Evolutionary conservation across 2,888 invertebrate genomes (phyloP).

Genomic region (Coelogynopora nodosa): DNA sequence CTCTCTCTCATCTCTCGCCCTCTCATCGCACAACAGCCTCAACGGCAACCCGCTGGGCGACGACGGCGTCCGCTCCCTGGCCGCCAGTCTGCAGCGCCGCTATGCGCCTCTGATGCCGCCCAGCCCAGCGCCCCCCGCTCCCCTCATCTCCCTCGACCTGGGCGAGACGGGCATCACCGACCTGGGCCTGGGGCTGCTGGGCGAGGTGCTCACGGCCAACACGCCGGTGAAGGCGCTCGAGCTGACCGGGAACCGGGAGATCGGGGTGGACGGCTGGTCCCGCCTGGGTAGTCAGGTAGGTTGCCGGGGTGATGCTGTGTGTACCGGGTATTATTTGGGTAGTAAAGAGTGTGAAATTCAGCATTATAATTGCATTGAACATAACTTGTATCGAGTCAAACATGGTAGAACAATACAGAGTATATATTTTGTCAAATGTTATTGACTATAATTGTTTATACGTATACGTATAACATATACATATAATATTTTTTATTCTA

Average conservation of each 20-base stretch:
- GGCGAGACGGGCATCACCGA: background rate
- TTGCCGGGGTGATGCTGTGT: too few relatives aligned
- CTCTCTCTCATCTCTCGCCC: too few relatives aligned
- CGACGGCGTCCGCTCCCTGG: background rate
- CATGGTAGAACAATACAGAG: too few relatives aligned
- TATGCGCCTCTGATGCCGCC: background rate
- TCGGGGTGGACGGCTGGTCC: background rate
- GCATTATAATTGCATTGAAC: too few relatives aligned
- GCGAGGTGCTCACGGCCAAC: background rate
- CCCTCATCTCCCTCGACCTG: background rate
- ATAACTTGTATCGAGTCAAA: too few relatives aligned
- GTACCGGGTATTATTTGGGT: too few relatives aligned
- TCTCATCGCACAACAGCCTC: too few relatives aligned
- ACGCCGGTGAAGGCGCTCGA: background rate
- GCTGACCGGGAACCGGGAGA: background rate
- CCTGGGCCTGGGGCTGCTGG: background rate
- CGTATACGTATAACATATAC: too few relatives aligned
- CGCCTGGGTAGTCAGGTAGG: background rate
- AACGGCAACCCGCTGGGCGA: background rate
- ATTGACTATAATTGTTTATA: too few relatives aligned
- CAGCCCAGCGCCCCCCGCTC: background rate
- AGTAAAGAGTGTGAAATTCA: too few relatives aligned
- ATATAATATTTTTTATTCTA: too few relatives aligned
- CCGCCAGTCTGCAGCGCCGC: background rate
- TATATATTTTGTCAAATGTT: too few relatives aligned